phyloP scores from a whole-genome alignment of 1,140 invertebrate genomes.

The Centruroides sculpturatus region DNA sequence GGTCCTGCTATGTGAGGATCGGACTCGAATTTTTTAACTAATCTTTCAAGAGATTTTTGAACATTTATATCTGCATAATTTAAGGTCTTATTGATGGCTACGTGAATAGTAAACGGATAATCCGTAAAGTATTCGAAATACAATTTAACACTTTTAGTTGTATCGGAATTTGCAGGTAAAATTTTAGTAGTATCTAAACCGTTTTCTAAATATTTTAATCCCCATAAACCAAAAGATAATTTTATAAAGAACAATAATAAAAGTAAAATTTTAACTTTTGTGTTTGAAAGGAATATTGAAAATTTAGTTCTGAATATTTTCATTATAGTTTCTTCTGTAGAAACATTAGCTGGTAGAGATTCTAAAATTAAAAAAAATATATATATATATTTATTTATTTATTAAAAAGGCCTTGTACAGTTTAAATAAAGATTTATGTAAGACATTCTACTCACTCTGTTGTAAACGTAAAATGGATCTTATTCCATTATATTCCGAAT shows the following conservation, averaged over 20 bases:
- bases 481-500: conserved; percentile 63
- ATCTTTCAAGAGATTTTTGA: conserved; percentile 58
- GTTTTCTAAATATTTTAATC: conserved; percentile 72
- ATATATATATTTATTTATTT: too few species aligned
- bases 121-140: conserved; percentile 78
- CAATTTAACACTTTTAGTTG: conserved; percentile 69
- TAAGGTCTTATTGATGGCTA: conserved; percentile 62
- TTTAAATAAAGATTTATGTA: too few species aligned
- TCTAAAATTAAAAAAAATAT: too few species aligned
- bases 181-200: conserved; percentile 70
- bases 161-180: conserved; percentile 73
- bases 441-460: too few species aligned
- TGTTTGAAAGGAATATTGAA: too few species aligned
- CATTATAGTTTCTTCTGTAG: too few species aligned
- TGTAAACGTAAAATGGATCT: conserved; percentile 29
- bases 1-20: conserved; percentile 50
- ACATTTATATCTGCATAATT: conserved; percentile 67
- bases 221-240: conserved; percentile 67
- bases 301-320: too few species aligned
- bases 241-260: conserved; percentile 24
- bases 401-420: too few species aligned
- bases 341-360: too few species aligned
- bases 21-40: conserved; percentile 64
- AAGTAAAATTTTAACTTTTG: too few species aligned
- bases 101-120: conserved; percentile 77